These are phyloP conservation scores for Monopis laevigella DNA, from an alignment of 2,888 invertebrate species.

Conservation along the genomic window DNA sequence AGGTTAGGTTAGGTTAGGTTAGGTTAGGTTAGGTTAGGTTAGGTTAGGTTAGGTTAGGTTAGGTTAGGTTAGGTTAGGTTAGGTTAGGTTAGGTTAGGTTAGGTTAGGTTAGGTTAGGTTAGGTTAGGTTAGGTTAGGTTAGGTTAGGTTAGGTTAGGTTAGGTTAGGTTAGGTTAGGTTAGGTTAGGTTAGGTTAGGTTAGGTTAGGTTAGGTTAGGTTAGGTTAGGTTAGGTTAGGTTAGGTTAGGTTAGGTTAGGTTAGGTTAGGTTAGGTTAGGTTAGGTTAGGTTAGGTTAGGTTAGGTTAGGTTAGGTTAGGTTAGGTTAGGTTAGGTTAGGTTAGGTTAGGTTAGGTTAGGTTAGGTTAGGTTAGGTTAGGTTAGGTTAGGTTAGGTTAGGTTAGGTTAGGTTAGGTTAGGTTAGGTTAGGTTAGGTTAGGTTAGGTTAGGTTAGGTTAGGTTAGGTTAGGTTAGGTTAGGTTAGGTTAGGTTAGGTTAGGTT, in stretches of 20 bases:
- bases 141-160: conserved; percentile 17
- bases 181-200: conserved; percentile 15
- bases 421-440: conserved; percentile 15
- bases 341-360: conserved; percentile 15
- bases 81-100: conserved; percentile 17
- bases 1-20: conserved; percentile 15
- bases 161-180: conserved; percentile 17
- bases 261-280: conserved; percentile 15
- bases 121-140: conserved; percentile 17
- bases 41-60: conserved; percentile 15
- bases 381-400: conserved; percentile 15
- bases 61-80: conserved; percentile 17
- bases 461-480: conserved; percentile 13
- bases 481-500: conserved; percentile 12
- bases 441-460: conserved; percentile 15
- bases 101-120: conserved; percentile 16
- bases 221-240: conserved; percentile 15
- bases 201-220: conserved; percentile 15
- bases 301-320: conserved; percentile 15
- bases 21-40: conserved; percentile 15
- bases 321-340: conserved; percentile 15
- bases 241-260: conserved; percentile 15
- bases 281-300: conserved; percentile 15
- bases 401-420: conserved; percentile 15
- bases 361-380: conserved; percentile 15